Evolutionary conservation across 2,888 invertebrate genomes (phyloP).

Genomic region (Drepana falcataria): DNA sequence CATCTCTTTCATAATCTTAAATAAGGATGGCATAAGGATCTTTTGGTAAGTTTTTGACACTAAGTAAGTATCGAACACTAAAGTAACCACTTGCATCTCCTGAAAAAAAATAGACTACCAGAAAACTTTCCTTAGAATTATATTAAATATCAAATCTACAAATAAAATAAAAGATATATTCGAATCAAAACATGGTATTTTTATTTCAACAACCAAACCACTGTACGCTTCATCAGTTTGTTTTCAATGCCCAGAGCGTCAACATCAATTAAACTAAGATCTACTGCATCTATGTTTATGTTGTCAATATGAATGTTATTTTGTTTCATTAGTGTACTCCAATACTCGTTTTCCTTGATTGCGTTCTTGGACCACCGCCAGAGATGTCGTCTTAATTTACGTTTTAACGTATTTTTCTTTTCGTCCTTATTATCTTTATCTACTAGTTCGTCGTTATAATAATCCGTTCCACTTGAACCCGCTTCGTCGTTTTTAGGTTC

Average conservation of each 20-base stretch:
- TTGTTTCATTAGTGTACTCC: slow-evolving; percentile 23
- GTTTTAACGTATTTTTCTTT: slow-evolving; percentile 22
- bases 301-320: slow-evolving; percentile 34
- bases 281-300: slow-evolving; percentile 34
- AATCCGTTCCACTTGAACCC: slow-evolving; percentile 4
- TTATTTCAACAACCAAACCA: slow-evolving; percentile 35
- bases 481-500: background rate
- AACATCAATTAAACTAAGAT: slow-evolving; percentile 31
- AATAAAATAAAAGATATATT: background rate
- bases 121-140: too few species aligned
- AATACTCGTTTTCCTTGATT: slow-evolving; percentile 26
- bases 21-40: too few species aligned
- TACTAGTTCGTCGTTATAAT: slow-evolving; percentile 1
- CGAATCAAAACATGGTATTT: background rate
- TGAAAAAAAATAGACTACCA: too few species aligned
- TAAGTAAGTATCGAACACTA: too few species aligned
- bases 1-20: too few species aligned
- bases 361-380: slow-evolving; percentile 32
- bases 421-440: background rate
- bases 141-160: background rate
- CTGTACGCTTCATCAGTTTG: slow-evolving; percentile 27
- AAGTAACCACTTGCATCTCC: too few species aligned
- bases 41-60: too few species aligned
- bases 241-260: slow-evolving; percentile 35
- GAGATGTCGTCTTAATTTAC: slow-evolving; percentile 24